Evolutionary conservation across 2,113 vertebrate genomes (phyloP).

Genomic region (Elaphurus davidianus): DNA sequence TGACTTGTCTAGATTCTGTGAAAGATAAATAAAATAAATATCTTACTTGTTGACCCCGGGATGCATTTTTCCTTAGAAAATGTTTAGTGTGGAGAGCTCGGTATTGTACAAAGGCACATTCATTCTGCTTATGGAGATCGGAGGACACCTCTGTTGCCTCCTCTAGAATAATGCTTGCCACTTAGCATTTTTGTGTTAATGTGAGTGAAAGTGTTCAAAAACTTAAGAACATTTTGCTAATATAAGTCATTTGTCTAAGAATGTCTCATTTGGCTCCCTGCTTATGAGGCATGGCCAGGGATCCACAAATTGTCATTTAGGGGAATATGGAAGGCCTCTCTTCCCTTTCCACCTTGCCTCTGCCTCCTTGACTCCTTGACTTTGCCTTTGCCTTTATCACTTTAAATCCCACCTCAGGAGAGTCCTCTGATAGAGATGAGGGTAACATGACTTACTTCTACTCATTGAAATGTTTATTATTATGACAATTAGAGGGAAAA

Average conservation of each 20-base stretch:
- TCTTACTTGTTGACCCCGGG: not conserved
- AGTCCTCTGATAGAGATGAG: not conserved
- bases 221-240: not conserved
- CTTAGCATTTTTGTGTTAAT: not conserved
- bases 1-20: not conserved
- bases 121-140: not conserved
- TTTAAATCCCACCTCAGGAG: not conserved
- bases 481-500: not conserved
- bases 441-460: not conserved
- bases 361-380: not conserved
- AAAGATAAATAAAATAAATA: not conserved
- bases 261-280: not conserved
- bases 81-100: not conserved
- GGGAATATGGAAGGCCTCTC: not conserved
- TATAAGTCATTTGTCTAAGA: not conserved
- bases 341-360: not conserved
- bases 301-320: not conserved
- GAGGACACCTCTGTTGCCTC: not conserved
- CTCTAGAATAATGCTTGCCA: not conserved
- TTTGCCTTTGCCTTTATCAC: not conserved
- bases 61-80: not conserved
- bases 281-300: not conserved
- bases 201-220: not conserved
- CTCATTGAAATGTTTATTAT: not conserved
- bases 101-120: not conserved